Evolutionary conservation across 2,888 invertebrate genomes (phyloP).

Genomic region (Drosophila bunnanda): DNA sequence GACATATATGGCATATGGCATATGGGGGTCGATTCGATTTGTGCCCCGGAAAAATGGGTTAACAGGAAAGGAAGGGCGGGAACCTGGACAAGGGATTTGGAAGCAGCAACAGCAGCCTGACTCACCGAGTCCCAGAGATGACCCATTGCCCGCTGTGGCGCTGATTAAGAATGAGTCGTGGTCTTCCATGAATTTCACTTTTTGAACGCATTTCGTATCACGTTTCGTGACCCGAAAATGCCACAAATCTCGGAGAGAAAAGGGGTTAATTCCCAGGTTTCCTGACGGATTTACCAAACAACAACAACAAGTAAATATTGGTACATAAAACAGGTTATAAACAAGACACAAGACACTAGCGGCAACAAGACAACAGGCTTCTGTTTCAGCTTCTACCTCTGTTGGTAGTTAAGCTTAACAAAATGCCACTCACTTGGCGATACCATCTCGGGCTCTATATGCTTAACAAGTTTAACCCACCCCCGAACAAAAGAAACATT

Average conservation of each 20-base stretch:
- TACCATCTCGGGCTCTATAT: slow-evolving; percentile 3
- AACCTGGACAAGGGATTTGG: slow-evolving; percentile 3
- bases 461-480: background rate
- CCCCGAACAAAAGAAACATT: background rate
- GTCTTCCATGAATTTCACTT: slow-evolving; percentile 40
- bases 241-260: slow-evolving; percentile 1
- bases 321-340: slow-evolving; percentile 19
- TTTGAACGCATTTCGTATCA: slow-evolving; percentile 26
- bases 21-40: slow-evolving; percentile 41
- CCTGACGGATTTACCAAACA: background rate
- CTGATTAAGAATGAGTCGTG: slow-evolving; percentile 22
- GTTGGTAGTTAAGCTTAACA: slow-evolving; percentile 12
- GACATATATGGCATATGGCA: slow-evolving; percentile 35
- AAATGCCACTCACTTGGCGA: slow-evolving; percentile 2
- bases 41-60: slow-evolving; percentile 61
- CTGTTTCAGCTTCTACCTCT: slow-evolving; percentile 4
- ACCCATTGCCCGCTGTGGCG: slow-evolving; percentile 23
- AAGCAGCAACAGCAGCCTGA: background rate
- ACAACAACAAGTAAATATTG: slow-evolving; percentile 3
- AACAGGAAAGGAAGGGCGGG: slow-evolving; percentile 25
- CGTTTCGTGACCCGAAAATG: slow-evolving; percentile 19
- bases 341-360: background rate
- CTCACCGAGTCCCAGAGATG: slow-evolving; percentile 26
- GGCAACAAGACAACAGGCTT: background rate
- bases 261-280: slow-evolving; percentile 9